Evolutionary conservation across 2,113 vertebrate genomes (phyloP).

Genomic region (Pterophyllum scalare): DNA sequence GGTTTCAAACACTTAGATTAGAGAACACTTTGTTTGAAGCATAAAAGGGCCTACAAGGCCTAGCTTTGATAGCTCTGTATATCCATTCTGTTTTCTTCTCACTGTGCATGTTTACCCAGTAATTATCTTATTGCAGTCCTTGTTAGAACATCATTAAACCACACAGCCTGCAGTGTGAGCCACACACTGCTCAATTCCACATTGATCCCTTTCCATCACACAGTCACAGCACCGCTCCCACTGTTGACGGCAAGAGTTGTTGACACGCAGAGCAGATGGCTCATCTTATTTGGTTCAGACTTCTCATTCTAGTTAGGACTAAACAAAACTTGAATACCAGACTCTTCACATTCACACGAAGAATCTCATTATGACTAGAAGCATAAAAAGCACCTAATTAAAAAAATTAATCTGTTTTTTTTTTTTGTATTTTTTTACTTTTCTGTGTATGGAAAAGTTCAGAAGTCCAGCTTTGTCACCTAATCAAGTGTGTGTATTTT

Average conservation of each 20-base stretch:
- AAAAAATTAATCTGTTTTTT: background rate
- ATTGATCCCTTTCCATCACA: conserved; percentile 50
- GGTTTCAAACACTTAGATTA: background rate
- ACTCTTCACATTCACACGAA: background rate
- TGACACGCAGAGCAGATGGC: conserved; percentile 34
- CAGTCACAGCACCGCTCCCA: conserved; percentile 24
- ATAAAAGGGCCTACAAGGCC: conserved; percentile 6
- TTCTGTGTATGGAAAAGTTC: background rate
- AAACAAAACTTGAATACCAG: background rate
- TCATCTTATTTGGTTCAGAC: conserved; percentile 6
- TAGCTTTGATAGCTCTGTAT: conserved; percentile 4
- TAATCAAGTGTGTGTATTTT: background rate
- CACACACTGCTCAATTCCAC: conserved; percentile 22
- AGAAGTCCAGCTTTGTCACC: background rate
- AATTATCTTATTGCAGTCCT: conserved; percentile 45
- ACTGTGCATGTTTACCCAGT: conserved; percentile 41
- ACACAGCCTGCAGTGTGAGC: conserved; percentile 27
- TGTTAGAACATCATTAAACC: conserved; percentile 45
- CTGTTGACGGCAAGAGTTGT: conserved; percentile 19
- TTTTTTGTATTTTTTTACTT: background rate
- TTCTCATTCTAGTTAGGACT: background rate
- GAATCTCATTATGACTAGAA: background rate
- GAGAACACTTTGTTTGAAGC: background rate
- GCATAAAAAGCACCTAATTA: background rate
- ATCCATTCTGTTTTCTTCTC: conserved; percentile 15